Evolutionary conservation across 2,113 vertebrate genomes (phyloP), one percentile per base, ranked within the genome.

Genomic region (Todiramphus chloris): DNA sequence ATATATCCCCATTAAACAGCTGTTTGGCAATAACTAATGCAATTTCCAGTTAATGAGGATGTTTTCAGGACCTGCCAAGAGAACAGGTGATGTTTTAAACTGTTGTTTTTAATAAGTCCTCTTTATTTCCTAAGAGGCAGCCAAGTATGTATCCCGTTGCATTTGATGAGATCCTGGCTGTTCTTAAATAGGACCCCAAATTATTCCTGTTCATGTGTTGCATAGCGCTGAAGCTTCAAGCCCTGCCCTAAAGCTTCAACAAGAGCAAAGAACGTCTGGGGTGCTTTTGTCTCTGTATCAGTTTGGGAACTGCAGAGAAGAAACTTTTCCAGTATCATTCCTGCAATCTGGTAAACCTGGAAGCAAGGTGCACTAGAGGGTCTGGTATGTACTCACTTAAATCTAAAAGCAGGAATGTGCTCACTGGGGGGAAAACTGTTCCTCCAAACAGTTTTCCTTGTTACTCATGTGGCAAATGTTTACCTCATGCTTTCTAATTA

Each of bases 1-100:
- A 63, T 90, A 76, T 55, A 84, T 91, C 33, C 53, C 68, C 25
- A 37, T 77, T 96, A 92, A 96, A 92, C 83, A 96, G 93, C 93
- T 96, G 88, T 95, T 96, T 96, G 94, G 76, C 83, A 96, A 27
- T 25, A 48, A 72, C 56, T 90, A 77, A 48, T 89, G 48, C 64
- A 82, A 62, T 84, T 95, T 92, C 79, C 51, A 93, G 59, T 90
- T 95, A 95, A 88, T 88, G 50, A 94, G 66, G 58, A 87, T 87
- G 44, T 69, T 83, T 86, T 83, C 58, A 86, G 76, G 50, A 39
- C 23, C 35, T 69, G 81, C 85, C 85, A 89, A 62, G 50, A 62
- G 24, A 89, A 78, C 67, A 92, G 67, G 81, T 86, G 94, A 89
- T 86, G 85, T 86, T 93, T 89, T 74, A 91, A 83, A 73, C 53